phyloP scores from a whole-genome alignment of 2,797 vertebrate species.

The Petrocephalus schoutedeni region DNA sequence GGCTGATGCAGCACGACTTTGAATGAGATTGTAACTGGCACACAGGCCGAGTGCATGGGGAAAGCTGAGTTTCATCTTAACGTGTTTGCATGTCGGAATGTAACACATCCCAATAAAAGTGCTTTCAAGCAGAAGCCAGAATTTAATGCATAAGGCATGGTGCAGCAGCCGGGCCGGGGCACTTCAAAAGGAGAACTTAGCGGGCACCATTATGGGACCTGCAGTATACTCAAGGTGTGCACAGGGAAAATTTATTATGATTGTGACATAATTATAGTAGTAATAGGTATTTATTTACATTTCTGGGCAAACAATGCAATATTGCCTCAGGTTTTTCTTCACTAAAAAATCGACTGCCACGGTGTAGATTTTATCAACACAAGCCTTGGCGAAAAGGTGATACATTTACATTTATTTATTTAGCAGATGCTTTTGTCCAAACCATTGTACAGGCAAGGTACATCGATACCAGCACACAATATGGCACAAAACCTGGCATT shows the following conservation, averaged over 20 bases:
- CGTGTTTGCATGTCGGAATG: constrained; percentile 18
- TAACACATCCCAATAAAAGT: constrained; percentile 20
- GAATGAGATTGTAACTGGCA: neutral
- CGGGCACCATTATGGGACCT: neutral
- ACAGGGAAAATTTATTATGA: neutral
- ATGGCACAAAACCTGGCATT: neutral
- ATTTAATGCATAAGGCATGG: constrained; percentile 15
- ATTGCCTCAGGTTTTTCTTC: neutral
- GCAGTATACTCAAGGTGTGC: neutral
- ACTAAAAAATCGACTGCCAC: neutral
- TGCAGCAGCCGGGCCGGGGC: neutral
- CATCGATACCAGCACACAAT: neutral
- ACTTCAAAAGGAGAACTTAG: neutral
- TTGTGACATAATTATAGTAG: neutral
- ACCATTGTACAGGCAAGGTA: neutral
- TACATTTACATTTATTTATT: neutral
- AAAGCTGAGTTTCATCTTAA: constrained; percentile 24
- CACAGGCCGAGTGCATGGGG: constrained; percentile 15
- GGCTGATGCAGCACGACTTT: neutral
- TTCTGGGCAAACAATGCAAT: neutral
- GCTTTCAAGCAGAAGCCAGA: constrained; percentile 14
- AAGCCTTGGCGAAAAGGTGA: neutral
- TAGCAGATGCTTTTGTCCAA: neutral
- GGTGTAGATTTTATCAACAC: neutral
- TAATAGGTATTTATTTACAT: neutral